Conservation (phyloP, 2,888 invertebrate genomes). For the Campoplex nolae region DNA sequence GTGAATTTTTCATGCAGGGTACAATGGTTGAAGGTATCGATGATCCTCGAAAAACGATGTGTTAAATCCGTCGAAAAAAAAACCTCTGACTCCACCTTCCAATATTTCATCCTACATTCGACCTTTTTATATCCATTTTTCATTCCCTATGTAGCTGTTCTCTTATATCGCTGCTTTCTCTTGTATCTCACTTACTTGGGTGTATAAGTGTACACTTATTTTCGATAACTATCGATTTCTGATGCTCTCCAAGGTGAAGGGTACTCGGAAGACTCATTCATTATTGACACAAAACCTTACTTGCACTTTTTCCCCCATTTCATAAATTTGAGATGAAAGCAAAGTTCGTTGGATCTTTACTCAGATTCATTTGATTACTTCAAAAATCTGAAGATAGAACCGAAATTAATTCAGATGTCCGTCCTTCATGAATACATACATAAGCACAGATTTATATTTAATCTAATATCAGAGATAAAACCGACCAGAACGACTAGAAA, state of each 20-base stretch:
- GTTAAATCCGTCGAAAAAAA: constrained; percentile 23
- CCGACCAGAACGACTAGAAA: not conserved
- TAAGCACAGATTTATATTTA: no score
- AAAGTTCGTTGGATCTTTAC: not conserved
- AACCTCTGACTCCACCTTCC: not conserved
- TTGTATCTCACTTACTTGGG: not conserved
- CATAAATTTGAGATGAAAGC: not conserved
- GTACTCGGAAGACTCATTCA: not conserved
- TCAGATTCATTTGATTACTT: not conserved
- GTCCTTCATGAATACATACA: no score
- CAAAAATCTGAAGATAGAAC: not conserved
- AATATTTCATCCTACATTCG: constrained; percentile 42
- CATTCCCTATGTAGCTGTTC: constrained; percentile 26
- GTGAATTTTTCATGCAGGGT: constrained; percentile 31
- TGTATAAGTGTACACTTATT: not conserved
- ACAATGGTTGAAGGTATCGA: not conserved
- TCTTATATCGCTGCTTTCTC: not conserved
- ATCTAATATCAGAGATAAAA: not conserved
- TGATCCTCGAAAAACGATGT: constrained; percentile 11
- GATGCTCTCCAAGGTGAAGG: not conserved
- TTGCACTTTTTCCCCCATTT: not conserved
- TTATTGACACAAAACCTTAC: not conserved
- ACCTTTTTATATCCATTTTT: constrained; percentile 48
- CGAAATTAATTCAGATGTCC: no score
- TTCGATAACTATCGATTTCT: constrained; percentile 6